Evolutionary conservation across 2,888 invertebrate species (phyloP), one percentile per base, ranked within the genome.

Genomic region (Diloba caeruleocephala): DNA sequence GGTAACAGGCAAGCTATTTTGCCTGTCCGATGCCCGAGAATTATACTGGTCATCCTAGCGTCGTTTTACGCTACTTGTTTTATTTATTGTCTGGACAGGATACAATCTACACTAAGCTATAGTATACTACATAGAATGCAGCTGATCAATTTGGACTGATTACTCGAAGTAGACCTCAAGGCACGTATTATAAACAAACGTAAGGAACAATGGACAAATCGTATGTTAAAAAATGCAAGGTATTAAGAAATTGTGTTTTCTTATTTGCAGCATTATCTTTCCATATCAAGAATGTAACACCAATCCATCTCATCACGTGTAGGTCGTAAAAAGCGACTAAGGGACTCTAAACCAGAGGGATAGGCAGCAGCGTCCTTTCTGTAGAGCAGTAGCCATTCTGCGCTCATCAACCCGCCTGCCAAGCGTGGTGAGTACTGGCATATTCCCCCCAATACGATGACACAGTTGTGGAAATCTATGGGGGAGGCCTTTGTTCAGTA

Each of bases 11-110:
- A 32, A 19, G 38, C 29, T 31, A 38, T 37, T 36, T 29, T 34
- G 42, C 32, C 25, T 61, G 66, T 76, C 77, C 72, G 33, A 3
- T 28, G 54, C 45, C 56, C 57, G 42, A 45, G 49, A 63, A 55
- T 54, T 58, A 71, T 71, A 70, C 75, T 81, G 72, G 78, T 36
- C 73, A 75, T 60, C 74, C 79, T 83, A 81, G 50, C 73, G 62
- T 76, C n/a, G 74, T 78, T 79, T 76, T 66, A 63, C 65, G 60
- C 54, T 69, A 61, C 66, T 72, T 58, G 68, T 51, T 66, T 71
- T 71, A 67, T 76, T 78, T 72, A 72, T 72, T 72, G 61, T 64
- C 59, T 53, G 49, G 55, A 46, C 66, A 53, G 50, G 73, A 49
- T 69, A 57, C 50, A 48, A 48, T 49, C 52, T 72, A 55, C 43